Conservation (phyloP, 2,888 invertebrate genomes). For the Dynastes grantii region DNA sequence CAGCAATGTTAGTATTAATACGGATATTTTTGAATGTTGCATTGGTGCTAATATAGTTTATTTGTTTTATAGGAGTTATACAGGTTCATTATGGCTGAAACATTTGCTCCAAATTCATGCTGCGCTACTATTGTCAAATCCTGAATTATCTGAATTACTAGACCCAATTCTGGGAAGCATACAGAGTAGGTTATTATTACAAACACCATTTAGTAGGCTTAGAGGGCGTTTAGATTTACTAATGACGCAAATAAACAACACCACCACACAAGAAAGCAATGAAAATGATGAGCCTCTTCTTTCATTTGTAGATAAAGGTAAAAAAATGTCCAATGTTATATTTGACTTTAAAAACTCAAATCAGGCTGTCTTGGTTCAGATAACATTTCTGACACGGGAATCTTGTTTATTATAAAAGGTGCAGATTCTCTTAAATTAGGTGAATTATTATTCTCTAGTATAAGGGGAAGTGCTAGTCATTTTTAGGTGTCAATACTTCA, state of each 20-base stretch:
- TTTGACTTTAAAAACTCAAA: too few species aligned
- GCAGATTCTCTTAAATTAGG: too few species aligned
- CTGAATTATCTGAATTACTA: constrained; percentile 74
- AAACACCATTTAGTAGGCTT: constrained; percentile 73
- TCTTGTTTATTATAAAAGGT: too few species aligned
- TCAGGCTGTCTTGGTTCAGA: too few species aligned
- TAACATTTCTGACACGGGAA: not conserved
- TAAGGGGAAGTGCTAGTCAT: not conserved
- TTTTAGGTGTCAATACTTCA: not conserved
- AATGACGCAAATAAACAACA: constrained; percentile 72
- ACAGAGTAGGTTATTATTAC: constrained; percentile 72
- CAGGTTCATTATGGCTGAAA: constrained; percentile 76
- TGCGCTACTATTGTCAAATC: constrained; percentile 76
- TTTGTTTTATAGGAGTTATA: constrained; percentile 70
- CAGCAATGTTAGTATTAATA: constrained; percentile 75
- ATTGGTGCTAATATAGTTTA: not conserved
- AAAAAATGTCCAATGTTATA: constrained; percentile 37
- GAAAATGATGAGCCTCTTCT: constrained; percentile 71
- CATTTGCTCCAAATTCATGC: constrained; percentile 75
- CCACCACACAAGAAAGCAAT: constrained; percentile 66
- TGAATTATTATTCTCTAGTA: too few species aligned
- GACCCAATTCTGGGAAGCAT: constrained; percentile 75
- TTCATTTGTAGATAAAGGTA: constrained; percentile 75
- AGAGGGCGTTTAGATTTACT: constrained; percentile 77
- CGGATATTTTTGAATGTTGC: not conserved